phyloP scores from a whole-genome alignment of 2,113 vertebrate species.

The Orycteropus afer region DNA sequence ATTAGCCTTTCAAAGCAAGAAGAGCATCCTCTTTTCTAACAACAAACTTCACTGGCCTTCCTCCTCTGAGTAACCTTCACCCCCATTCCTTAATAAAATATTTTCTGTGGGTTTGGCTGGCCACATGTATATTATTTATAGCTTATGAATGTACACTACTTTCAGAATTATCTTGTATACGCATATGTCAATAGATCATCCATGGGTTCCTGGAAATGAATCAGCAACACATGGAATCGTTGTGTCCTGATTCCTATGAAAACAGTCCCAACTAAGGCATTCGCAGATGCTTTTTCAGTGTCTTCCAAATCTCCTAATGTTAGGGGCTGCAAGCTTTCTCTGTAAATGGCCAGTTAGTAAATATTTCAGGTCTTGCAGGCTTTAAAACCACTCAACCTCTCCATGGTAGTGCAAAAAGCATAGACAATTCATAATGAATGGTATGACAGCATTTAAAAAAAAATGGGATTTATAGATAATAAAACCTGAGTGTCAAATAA shows the following conservation, averaged over 20 bases:
- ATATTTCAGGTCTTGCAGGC: slow-evolving; percentile 48
- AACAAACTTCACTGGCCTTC: neutral
- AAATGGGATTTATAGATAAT: neutral
- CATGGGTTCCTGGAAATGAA: neutral
- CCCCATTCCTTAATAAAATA: neutral
- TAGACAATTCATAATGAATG: slow-evolving; percentile 47
- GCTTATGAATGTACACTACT: neutral
- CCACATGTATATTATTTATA: neutral
- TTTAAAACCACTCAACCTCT: slow-evolving; percentile 10
- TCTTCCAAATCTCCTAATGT: slow-evolving; percentile 31
- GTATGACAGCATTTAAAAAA: neutral
- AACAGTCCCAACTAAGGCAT: slow-evolving; percentile 44
- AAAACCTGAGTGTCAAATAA: slow-evolving; percentile 4
- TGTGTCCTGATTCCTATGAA: slow-evolving; percentile 31
- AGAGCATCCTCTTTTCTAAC: neutral
- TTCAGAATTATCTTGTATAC: neutral
- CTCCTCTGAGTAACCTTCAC: neutral
- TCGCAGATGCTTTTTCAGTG: slow-evolving; percentile 6
- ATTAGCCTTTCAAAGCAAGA: neutral
- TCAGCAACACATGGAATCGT: neutral
- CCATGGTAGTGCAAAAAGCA: neutral
- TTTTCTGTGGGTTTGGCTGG: neutral
- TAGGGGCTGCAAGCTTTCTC: neutral
- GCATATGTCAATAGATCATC: neutral
- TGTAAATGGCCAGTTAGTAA: slow-evolving; percentile 18